These are phyloP conservation scores for Nemoura dubitans DNA, from an alignment of 2,888 invertebrate species.

Conservation along the genomic window DNA sequence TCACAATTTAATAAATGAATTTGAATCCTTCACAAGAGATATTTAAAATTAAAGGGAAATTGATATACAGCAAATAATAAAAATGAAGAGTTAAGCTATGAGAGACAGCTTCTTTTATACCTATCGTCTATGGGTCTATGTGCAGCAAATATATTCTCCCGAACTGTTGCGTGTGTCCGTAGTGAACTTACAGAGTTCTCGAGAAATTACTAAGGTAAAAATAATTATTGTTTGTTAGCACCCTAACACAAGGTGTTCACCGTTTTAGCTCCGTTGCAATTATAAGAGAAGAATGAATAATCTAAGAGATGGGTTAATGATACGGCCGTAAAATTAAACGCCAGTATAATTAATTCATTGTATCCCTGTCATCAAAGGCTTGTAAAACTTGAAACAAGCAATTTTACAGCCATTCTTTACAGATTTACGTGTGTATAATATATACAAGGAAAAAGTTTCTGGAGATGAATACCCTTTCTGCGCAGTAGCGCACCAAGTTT, in stretches of 20 bases:
- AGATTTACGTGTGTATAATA: not conserved
- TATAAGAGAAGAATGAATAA: not conserved
- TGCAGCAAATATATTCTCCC: not conserved
- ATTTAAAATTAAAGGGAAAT: no score
- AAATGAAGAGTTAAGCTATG: no score
- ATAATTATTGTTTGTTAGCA: not conserved
- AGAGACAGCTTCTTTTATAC: no score
- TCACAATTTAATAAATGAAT: no score
- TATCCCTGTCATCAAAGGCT: not conserved
- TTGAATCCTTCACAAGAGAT: no score
- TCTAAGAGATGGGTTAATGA: not conserved
- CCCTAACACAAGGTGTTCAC: not conserved
- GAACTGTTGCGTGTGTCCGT: not conserved
- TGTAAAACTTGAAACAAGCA: not conserved
- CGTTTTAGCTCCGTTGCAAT: not conserved
- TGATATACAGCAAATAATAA: not conserved
- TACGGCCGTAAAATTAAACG: not conserved
- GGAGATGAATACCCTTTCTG: not conserved
- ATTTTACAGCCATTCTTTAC: constrained; percentile 4
- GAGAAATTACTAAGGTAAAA: not conserved
- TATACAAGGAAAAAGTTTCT: not conserved
- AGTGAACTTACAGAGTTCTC: not conserved
- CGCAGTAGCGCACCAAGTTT: not conserved
- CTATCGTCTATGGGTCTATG: no score
- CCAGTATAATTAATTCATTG: not conserved